Conservation (phyloP, 2,797 vertebrate genomes). For the Danio albolineatus region DNA sequence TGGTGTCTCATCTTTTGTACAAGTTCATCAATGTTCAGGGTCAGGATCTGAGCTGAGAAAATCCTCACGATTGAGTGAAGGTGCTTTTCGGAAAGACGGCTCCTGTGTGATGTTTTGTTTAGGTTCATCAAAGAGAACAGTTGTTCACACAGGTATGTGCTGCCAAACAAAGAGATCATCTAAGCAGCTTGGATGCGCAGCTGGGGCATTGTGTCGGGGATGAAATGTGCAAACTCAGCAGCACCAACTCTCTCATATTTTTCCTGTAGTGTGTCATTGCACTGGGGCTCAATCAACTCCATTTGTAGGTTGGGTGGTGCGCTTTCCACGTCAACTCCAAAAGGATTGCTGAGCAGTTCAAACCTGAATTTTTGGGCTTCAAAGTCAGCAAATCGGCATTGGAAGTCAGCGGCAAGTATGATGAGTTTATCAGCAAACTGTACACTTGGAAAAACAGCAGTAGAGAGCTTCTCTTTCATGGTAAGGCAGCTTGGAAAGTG, state of each 20-base stretch:
- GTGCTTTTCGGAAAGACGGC: no score
- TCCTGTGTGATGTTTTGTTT: background rate
- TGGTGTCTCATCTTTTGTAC: background rate
- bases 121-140: background rate
- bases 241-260: background rate
- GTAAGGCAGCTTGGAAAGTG: conserved; percentile 42
- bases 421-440: background rate
- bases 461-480: conserved; percentile 33
- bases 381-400: no score
- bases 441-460: background rate
- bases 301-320: background rate
- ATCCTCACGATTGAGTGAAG: background rate
- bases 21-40: background rate
- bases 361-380: background rate
- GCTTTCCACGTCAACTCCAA: background rate
- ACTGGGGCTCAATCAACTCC: background rate
- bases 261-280: background rate
- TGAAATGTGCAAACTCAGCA: background rate
- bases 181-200: background rate
- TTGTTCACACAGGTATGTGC: background rate
- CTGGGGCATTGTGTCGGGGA: background rate
- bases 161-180: background rate
- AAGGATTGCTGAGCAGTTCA: background rate
- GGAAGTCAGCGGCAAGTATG: no score
- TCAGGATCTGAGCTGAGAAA: conserved; percentile 1